Percentiles rank a stretch among this genome's conserved stretches.
phyloP scores from a whole-genome alignment of 2,113 vertebrate genomes.

The Cavia aperea region DNA sequence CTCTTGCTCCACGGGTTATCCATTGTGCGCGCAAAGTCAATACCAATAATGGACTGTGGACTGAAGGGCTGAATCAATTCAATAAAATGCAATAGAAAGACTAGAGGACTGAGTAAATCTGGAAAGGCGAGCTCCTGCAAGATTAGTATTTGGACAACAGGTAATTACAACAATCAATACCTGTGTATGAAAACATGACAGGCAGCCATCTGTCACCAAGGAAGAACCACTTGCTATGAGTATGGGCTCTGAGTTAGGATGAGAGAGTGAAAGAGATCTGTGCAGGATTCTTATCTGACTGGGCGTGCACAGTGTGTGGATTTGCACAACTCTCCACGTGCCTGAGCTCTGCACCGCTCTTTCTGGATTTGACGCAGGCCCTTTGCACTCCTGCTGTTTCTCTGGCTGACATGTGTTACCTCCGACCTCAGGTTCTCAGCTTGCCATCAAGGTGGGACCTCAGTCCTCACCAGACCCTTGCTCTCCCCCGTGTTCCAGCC shows the following conservation, averaged over 20 bases:
- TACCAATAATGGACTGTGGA: constrained; percentile 65
- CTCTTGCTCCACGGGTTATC: constrained; percentile 51
- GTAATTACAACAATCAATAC: constrained; percentile 68
- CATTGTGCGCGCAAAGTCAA: constrained; percentile 65
- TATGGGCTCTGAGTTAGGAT: not conserved
- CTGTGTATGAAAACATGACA: constrained; percentile 56
- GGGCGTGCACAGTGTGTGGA: too few relatives aligned
- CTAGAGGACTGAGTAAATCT: constrained; percentile 56
- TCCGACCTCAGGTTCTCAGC: not conserved
- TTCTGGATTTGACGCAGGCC: not conserved
- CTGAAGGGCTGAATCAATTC: constrained; percentile 65
- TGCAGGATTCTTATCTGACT: not conserved
- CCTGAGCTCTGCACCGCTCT: not conserved
- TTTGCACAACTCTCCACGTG: accelerated
- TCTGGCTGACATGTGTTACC: not conserved
- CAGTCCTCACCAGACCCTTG: too few relatives aligned
- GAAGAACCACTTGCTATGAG: not conserved
- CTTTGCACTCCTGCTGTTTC: not conserved
- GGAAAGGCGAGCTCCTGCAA: constrained; percentile 51
- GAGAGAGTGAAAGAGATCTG: not conserved
- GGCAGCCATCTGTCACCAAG: constrained; percentile 53
- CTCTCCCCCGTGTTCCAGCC: not conserved
- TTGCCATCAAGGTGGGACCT: not conserved
- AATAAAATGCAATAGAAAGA: constrained; percentile 54
- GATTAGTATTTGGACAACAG: constrained; percentile 69